These are phyloP conservation scores for Brenthis ino DNA, from an alignment of 2,888 invertebrate genomes.

Conservation along the genomic window DNA sequence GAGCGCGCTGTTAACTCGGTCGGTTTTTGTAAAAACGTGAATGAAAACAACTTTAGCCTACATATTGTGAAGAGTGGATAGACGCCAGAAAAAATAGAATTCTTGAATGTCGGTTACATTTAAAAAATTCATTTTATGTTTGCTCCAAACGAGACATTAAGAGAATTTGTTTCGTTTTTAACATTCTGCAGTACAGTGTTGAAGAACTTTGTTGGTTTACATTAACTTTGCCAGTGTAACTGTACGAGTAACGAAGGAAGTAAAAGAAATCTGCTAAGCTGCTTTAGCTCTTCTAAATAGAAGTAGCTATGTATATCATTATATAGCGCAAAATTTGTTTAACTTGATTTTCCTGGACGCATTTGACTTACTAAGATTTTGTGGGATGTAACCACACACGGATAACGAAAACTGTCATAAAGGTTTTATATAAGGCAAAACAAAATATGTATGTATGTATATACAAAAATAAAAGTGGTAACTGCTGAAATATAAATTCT, in stretches of 20 bases:
- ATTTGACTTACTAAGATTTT: too few species aligned
- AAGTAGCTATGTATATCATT: neutral
- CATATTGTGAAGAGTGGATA: slow-evolving; percentile 20
- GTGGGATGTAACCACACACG: too few species aligned
- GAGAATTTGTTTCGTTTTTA: slow-evolving; percentile 23
- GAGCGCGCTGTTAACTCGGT: slow-evolving; percentile 18
- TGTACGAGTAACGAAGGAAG: slow-evolving; percentile 19
- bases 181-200: neutral
- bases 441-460: too few species aligned
- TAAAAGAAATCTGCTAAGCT: slow-evolving; percentile 17
- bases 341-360: too few species aligned
- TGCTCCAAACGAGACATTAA: slow-evolving; percentile 24
- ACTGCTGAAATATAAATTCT: too few species aligned
- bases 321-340: too few species aligned
- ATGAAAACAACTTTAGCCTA: slow-evolving; percentile 28
- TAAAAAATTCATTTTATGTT: slow-evolving; percentile 33
- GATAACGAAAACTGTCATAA: too few species aligned
- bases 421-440: too few species aligned
- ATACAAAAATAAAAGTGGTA: too few species aligned
- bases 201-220: slow-evolving; percentile 5
- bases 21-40: slow-evolving; percentile 23
- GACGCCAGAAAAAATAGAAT: slow-evolving; percentile 17
- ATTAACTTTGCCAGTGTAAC: slow-evolving; percentile 14
- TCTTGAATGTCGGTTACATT: slow-evolving; percentile 25
- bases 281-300: slow-evolving; percentile 1